Conservation (phyloP, 2,113 vertebrate genomes). For the Tachycineta bicolor region DNA sequence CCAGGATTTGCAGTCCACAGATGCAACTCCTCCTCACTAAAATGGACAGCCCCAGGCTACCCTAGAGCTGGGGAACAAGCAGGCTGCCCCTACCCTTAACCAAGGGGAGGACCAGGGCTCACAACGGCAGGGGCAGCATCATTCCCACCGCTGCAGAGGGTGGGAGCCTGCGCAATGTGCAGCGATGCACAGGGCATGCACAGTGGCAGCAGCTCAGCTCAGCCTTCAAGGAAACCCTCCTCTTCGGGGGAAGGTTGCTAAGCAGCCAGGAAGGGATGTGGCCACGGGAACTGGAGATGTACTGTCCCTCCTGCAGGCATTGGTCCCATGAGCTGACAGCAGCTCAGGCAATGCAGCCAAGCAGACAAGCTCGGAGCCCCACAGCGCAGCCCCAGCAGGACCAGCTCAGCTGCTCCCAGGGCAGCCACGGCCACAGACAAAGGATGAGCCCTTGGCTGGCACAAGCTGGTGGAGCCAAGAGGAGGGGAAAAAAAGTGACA, state of each 20-base stretch:
- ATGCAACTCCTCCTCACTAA: background rate
- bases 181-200: background rate
- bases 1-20: background rate
- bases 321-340: background rate
- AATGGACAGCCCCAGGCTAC: background rate
- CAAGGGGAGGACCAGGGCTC: background rate
- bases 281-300: conserved; percentile 41
- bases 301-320: conserved; percentile 61
- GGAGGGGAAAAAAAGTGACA: background rate
- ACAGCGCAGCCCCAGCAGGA: background rate
- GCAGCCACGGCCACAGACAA: background rate
- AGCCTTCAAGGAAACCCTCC: conserved; percentile 70
- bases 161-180: background rate
- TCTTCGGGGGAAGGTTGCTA: conserved; percentile 73
- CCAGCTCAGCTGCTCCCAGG: background rate
- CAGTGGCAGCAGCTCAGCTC: conserved; percentile 47
- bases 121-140: background rate
- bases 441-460: background rate
- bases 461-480: background rate
- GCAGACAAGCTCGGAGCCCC: background rate
- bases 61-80: fast-evolving
- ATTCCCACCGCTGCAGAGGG: background rate
- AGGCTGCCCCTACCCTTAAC: background rate
- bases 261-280: conserved; percentile 73
- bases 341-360: background rate